Percentiles rank a stretch among this genome's conserved stretches.
Evolutionary conservation across 2,888 invertebrate genomes (phyloP).

Genomic region (Clunio marinus): DNA sequence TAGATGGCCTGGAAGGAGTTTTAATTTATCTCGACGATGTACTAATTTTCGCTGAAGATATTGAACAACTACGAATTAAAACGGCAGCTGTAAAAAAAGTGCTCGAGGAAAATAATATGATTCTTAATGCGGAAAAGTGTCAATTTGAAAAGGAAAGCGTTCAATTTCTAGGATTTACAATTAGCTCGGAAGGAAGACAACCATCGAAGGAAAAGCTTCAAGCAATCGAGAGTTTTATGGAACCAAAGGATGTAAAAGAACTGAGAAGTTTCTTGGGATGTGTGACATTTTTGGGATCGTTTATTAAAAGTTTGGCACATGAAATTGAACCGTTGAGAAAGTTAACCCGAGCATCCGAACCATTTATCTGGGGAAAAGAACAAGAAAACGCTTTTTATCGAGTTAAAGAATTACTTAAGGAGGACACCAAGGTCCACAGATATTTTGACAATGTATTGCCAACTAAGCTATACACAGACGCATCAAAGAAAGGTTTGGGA

Average conservation of each 20-base stretch:
- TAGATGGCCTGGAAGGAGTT: background rate
- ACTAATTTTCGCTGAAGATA: background rate
- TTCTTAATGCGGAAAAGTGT: background rate
- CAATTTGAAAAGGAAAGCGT: background rate
- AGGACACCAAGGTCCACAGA: background rate
- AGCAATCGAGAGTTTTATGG: background rate
- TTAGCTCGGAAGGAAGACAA: background rate
- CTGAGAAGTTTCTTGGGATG: background rate
- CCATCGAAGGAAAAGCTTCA: background rate
- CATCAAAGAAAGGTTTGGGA: background rate
- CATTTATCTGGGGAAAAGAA: background rate
- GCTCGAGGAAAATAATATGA: background rate
- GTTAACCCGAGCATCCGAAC: background rate
- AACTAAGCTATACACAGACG: background rate
- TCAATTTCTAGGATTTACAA: background rate
- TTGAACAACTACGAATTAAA: background rate
- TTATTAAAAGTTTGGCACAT: background rate
- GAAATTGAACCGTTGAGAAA: background rate
- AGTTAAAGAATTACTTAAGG: background rate
- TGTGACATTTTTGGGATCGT: background rate
- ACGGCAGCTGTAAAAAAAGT: background rate
- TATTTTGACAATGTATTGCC: background rate
- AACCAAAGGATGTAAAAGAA: background rate
- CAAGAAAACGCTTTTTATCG: background rate
- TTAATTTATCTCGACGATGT: background rate